These are phyloP conservation scores for Pogonocichla stellata DNA, from an alignment of 2,113 vertebrate genomes.

Conservation along the genomic window DNA sequence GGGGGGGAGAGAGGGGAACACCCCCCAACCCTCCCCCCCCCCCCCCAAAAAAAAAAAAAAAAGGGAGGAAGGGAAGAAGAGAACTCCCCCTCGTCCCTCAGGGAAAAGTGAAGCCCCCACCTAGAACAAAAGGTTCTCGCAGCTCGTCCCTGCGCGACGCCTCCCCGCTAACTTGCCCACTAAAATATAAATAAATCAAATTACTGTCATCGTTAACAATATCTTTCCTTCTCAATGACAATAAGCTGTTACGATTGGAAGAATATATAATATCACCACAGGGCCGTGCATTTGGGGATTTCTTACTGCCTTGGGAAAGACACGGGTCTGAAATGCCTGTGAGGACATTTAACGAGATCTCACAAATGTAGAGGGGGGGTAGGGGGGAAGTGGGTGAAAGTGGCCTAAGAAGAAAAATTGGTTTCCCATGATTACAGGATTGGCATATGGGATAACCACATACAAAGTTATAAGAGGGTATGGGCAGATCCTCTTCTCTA, in stretches of 20 bases:
- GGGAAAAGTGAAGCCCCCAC: not conserved
- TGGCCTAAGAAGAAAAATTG: not conserved
- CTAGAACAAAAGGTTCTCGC: slow-evolving; percentile 67
- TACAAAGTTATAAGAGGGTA: slow-evolving; percentile 5
- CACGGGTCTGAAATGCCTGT: not conserved
- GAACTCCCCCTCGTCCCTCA: too few species aligned
- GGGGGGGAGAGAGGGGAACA: not conserved
- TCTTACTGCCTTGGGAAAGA: slow-evolving; percentile 45
- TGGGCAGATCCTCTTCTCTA: not conserved
- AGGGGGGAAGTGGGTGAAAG: not conserved
- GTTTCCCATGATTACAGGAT: slow-evolving; percentile 16
- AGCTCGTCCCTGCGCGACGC: not conserved
- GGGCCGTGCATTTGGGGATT: slow-evolving; percentile 48
- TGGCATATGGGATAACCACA: not conserved
- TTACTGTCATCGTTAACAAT: slow-evolving; percentile 49
- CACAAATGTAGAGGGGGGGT: not conserved
- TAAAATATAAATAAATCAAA: slow-evolving; percentile 64
- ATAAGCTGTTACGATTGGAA: slow-evolving; percentile 64
- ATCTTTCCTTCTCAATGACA: slow-evolving; percentile 48
- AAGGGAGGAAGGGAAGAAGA: not conserved
- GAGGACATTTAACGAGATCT: slow-evolving; percentile 19
- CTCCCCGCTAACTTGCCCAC: not conserved
- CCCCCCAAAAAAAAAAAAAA: not conserved
- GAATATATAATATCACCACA: slow-evolving; percentile 53
- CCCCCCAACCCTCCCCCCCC: too few species aligned